Conservation (phyloP, 2,888 invertebrate genomes). For the Lithophane leautieri region DNA sequence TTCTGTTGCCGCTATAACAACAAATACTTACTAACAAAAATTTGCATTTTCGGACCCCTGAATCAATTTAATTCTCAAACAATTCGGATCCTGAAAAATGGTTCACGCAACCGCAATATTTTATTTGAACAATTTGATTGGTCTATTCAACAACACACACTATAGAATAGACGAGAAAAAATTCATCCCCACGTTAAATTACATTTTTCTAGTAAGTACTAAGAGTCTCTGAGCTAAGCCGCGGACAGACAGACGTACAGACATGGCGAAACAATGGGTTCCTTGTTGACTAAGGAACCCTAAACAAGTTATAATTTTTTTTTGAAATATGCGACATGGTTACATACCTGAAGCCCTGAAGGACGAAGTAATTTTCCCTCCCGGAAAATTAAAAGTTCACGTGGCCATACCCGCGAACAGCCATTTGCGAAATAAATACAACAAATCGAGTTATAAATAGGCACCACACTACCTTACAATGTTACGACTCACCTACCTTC, state of each 20-base stretch:
- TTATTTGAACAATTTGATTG: not conserved
- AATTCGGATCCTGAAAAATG: no score
- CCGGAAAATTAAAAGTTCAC: constrained; percentile 25
- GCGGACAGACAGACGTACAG: no score
- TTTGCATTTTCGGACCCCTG: no score
- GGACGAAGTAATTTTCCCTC: not conserved
- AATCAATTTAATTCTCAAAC: no score
- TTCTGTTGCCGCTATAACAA: no score
- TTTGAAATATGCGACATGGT: not conserved
- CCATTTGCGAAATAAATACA: not conserved
- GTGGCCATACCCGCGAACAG: not conserved
- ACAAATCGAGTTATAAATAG: not conserved
- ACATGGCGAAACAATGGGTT: not conserved
- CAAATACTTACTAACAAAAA: no score
- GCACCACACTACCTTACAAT: not conserved
- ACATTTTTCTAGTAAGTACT: no score
- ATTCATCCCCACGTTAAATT: not conserved
- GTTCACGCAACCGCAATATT: not conserved
- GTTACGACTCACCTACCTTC: not conserved
- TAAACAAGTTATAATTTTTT: not conserved
- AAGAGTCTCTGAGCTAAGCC: no score
- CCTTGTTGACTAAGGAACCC: not conserved
- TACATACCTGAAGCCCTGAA: not conserved
- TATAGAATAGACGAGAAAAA: not conserved
- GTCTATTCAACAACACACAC: not conserved